Conservation (phyloP, 2,797 vertebrate genomes). For the Gymnoscopelus braueri region DNA sequence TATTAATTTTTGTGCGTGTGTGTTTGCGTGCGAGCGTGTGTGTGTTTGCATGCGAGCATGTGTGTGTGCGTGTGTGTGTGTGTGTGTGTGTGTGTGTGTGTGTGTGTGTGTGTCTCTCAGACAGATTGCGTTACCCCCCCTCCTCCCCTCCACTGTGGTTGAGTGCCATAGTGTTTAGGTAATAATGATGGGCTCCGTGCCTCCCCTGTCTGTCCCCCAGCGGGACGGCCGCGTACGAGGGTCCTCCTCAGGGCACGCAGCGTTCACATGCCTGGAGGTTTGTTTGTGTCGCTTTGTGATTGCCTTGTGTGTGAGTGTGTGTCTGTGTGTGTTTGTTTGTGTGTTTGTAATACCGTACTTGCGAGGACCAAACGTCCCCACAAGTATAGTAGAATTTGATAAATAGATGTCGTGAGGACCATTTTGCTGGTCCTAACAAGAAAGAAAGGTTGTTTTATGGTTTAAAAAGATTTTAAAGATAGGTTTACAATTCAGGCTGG, state of each 20-base stretch:
- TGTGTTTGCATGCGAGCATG: background rate
- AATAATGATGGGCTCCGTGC: conserved; percentile 74
- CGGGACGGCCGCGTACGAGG: conserved; percentile 69
- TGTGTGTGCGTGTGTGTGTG: conserved; percentile 42
- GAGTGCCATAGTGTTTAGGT: conserved; percentile 75
- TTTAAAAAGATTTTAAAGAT: too few species aligned
- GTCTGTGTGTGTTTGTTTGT: conserved; percentile 7
- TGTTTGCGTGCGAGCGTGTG: too few species aligned
- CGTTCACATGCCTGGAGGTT: conserved; percentile 9
- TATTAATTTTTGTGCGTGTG: background rate
- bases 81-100: conserved; percentile 11
- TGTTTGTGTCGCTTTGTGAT: conserved; percentile 5
- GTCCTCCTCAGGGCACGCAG: conserved; percentile 51
- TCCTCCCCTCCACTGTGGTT: conserved; percentile 54
- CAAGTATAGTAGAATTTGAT: too few species aligned
- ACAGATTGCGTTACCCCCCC: conserved; percentile 68
- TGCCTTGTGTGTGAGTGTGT: conserved; percentile 12
- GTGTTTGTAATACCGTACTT: background rate
- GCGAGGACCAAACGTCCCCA: too few species aligned
- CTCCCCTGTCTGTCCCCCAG: conserved; percentile 69
- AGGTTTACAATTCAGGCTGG: too few species aligned
- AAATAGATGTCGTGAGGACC: too few species aligned
- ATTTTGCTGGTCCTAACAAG: too few species aligned
- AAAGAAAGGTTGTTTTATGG: too few species aligned
- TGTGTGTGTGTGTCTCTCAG: conserved; percentile 34